Percentiles rank a stretch among this genome's conserved stretches.
These are phyloP conservation scores for Microctonus aethiopoides DNA, from an alignment of 2,888 invertebrate species.

Conservation along the genomic window DNA sequence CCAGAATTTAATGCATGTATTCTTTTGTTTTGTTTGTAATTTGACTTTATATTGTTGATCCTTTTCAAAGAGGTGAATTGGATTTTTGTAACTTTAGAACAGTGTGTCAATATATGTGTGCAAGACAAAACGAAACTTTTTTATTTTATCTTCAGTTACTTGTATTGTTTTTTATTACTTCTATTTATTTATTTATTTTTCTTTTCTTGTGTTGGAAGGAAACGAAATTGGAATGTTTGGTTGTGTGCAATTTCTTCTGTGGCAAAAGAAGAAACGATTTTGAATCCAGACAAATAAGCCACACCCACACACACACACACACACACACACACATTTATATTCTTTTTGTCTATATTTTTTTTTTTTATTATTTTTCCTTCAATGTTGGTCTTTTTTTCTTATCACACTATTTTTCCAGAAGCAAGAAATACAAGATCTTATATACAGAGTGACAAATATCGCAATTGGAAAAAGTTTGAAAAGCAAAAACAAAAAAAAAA, in stretches of 20 bases:
- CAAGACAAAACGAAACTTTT: background rate
- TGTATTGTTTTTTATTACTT: background rate
- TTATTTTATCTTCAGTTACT: constrained; percentile 21
- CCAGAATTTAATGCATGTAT: no score
- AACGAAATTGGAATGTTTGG: constrained; percentile 20
- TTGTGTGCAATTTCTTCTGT: constrained; percentile 16
- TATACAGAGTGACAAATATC: background rate
- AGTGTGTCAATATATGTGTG: background rate
- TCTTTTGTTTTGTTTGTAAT: background rate
- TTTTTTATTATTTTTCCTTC: background rate
- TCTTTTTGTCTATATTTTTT: background rate
- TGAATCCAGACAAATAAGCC: constrained; percentile 12
- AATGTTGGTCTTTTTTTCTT: background rate
- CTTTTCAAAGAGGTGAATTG: background rate
- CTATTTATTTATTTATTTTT: background rate
- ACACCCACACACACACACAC: background rate
- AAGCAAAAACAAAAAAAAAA: background rate
- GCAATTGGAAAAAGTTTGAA: background rate
- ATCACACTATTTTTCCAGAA: background rate
- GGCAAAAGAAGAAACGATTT: constrained; percentile 21
- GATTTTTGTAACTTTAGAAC: background rate
- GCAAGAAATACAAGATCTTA: background rate
- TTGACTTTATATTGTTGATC: no score
- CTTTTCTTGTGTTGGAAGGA: background rate
- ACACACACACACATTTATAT: background rate